phyloP scores from a whole-genome alignment of 2,888 invertebrate genomes.

The Pardosa pseudoannulata region DNA sequence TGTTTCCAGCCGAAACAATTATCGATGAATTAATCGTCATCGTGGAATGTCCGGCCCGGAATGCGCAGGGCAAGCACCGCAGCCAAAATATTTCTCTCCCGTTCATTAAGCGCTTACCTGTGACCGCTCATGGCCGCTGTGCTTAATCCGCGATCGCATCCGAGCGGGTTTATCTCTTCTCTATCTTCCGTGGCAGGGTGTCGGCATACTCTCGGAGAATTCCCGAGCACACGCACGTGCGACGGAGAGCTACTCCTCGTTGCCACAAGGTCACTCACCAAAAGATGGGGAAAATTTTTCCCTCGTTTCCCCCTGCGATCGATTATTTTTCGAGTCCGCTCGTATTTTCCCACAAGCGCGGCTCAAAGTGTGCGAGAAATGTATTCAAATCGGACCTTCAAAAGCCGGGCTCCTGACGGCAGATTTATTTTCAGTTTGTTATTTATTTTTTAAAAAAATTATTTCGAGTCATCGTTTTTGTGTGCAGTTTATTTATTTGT shows the following conservation, averaged over 20 bases:
- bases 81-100: background rate
- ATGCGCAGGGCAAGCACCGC: background rate
- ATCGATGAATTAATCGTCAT: background rate
- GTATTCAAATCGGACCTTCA: background rate
- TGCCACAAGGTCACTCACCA: slow-evolving; percentile 9
- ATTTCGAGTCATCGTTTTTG: no score
- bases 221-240: background rate
- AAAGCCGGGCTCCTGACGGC: no score
- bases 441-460: no score
- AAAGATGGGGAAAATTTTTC: no score
- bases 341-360: background rate
- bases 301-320: background rate
- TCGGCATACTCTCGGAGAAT: background rate
- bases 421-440: no score
- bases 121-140: no score
- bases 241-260: background rate
- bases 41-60: background rate
- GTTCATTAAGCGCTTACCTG: background rate
- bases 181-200: no score
- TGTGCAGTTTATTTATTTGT: no score
- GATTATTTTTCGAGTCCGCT: slow-evolving; percentile 5
- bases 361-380: background rate
- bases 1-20: no score
- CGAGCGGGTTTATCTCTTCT: no score
- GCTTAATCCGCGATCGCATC: no score